phyloP scores from a whole-genome alignment of 1,140 invertebrate genomes.

The Meloidogyne chitwoodi region DNA sequence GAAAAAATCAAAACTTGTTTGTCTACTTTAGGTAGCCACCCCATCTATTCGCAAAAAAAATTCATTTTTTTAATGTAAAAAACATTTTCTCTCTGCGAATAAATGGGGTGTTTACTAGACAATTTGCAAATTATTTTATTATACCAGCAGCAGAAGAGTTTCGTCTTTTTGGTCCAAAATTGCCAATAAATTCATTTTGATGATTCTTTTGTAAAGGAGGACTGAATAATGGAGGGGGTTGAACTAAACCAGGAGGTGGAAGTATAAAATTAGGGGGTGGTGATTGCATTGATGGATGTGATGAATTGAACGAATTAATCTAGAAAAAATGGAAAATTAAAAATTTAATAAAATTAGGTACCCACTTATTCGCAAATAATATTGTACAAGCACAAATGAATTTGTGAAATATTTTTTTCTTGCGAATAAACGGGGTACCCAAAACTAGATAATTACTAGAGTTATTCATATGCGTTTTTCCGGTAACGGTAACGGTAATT shows the following conservation, averaged over 20 bases:
- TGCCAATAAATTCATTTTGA: neutral
- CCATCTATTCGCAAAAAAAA: too few relatives aligned
- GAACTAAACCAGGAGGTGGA: constrained; percentile 11
- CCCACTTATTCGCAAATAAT: too few relatives aligned
- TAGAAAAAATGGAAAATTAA: neutral
- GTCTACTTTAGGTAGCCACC: too few relatives aligned
- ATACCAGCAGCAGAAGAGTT: constrained; percentile 2
- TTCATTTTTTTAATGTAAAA: too few relatives aligned
- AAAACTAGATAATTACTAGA: neutral
- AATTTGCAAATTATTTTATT: neutral
- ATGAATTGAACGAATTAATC: neutral
- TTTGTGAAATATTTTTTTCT: too few relatives aligned
- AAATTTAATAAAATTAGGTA: too few relatives aligned
- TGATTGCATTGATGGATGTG: neutral
- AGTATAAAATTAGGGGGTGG: constrained; percentile 7
- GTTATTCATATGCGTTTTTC: neutral
- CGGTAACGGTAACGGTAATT: too few relatives aligned
- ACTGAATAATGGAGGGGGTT: neutral
- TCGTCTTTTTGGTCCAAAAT: constrained; percentile 5
- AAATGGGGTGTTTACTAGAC: too few relatives aligned
- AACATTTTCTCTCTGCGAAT: too few relatives aligned
- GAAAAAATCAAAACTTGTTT: too few relatives aligned
- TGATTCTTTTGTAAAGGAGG: constrained; percentile 2
- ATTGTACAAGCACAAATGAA: too few relatives aligned
- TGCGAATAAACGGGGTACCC: neutral